Percentiles rank a stretch among this genome's conserved stretches.
These are phyloP conservation scores for Choreutis nemorana DNA, from an alignment of 2,888 invertebrate genomes.

Conservation along the genomic window DNA sequence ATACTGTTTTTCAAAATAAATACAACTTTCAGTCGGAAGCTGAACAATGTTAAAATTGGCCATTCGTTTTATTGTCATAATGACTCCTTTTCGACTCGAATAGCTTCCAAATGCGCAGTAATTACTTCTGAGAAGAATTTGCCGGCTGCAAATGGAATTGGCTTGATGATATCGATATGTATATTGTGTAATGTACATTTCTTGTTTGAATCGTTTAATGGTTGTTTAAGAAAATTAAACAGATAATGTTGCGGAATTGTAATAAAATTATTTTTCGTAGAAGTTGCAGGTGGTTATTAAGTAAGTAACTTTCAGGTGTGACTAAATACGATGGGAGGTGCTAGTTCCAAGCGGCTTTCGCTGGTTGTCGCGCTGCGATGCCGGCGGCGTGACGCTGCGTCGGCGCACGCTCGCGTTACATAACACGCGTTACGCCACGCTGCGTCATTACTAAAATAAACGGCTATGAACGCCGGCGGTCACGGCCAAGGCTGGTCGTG, in stretches of 20 bases:
- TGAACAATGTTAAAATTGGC: no score
- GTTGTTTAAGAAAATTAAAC: no score
- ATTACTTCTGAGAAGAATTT: slow-evolving; percentile 22
- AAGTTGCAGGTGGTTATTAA: no score
- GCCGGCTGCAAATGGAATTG: no score
- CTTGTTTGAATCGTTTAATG: no score
- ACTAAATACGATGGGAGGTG: no score
- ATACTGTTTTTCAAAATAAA: no score
- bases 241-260: slow-evolving; percentile 14
- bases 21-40: no score
- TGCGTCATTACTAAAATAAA: slow-evolving; percentile 58
- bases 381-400: slow-evolving; percentile 28
- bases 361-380: slow-evolving; percentile 17
- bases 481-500: slow-evolving; percentile 63
- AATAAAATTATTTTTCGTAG: slow-evolving; percentile 8
- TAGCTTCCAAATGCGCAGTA: slow-evolving; percentile 21
- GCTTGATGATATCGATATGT: no score
- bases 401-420: slow-evolving; percentile 41
- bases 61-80: no score
- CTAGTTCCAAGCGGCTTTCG: slow-evolving; percentile 54
- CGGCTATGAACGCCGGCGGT: slow-evolving; percentile 51
- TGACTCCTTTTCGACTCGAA: slow-evolving; percentile 17
- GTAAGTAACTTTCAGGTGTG: no score
- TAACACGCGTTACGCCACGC: slow-evolving; percentile 54
- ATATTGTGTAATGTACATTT: no score